Evolutionary conservation across 1,140 invertebrate genomes (phyloP).

Genomic region (Drosophila chauvacae): DNA sequence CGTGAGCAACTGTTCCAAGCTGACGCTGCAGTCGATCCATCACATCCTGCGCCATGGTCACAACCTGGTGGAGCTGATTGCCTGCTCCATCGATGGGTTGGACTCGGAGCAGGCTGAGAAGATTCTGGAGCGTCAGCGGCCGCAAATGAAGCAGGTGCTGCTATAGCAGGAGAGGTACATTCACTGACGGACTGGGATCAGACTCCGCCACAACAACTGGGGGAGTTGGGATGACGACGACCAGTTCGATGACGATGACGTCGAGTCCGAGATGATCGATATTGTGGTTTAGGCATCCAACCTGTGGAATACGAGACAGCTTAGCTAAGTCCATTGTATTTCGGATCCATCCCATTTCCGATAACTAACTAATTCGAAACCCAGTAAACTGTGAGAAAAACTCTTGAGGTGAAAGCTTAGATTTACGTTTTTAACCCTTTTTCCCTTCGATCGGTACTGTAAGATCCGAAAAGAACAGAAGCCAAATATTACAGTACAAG

Average conservation of each 20-base stretch:
- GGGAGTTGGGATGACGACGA: conserved; percentile 40
- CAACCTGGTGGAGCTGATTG: conserved; percentile 57
- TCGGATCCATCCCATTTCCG: neutral
- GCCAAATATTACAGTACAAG: conserved; percentile 63
- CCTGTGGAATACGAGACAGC: conserved; percentile 40
- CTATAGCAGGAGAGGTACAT: conserved; percentile 78
- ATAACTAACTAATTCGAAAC: neutral
- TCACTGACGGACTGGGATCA: conserved; percentile 58
- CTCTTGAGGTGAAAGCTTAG: conserved; percentile 55
- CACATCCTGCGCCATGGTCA: conserved; percentile 50
- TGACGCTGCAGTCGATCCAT: conserved; percentile 55
- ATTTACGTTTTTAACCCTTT: conserved; percentile 22
- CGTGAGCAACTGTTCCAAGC: conserved; percentile 63
- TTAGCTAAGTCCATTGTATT: conserved; percentile 33
- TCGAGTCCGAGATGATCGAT: conserved; percentile 50
- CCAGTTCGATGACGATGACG: conserved; percentile 30
- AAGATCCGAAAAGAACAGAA: conserved; percentile 19
- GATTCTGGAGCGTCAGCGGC: conserved; percentile 37
- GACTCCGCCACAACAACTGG: conserved; percentile 37
- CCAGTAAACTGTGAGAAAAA: conserved; percentile 27
- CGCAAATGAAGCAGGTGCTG: conserved; percentile 61
- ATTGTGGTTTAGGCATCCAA: conserved; percentile 38
- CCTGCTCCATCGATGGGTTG: conserved; percentile 67
- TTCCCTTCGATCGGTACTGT: conserved; percentile 9
- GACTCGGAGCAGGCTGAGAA: conserved; percentile 54